Evolutionary conservation across 2,113 vertebrate genomes (phyloP), one percentile per base, ranked within the genome.

Genomic region (Synchiropus splendidus): DNA sequence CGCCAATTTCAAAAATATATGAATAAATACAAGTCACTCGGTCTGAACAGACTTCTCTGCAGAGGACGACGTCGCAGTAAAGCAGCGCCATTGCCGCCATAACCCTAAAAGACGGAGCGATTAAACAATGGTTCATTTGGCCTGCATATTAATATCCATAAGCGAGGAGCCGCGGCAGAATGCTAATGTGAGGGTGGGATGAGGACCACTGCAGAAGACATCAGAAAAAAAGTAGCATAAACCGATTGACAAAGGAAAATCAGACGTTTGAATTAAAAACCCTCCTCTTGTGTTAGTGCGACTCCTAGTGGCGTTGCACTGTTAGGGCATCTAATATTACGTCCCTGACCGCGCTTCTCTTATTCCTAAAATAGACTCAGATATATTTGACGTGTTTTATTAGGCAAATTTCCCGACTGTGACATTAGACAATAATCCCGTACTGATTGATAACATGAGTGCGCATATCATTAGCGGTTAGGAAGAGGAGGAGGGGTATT

Each of bases 131-230:
- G 61, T 67, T 58, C 53, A 51, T 48, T 49, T 17, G 27, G 40
- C 49, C 15, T 53, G 50, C 56, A 69, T 51, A 54, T 64, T 61
- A 6, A 61, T 56, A 57, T 43, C 18, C 59, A 44, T 42, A 32
- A 17, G 39, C 17, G 10, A 9, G 9, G 9, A 9, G 34, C 12
- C 15, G 16, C 16, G 40, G 4, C 35, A 36, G 45, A 18, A 48
- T 58, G 31, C 36, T 49, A 54, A 64, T 57, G 40, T 58, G 31
- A 36, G 43, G 17, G 31, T 17, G 30, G 18, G 37, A 17, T 35
- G 2, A 36, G 51, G 36, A 37, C 6, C 10, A 34, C 15, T 6
- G n/a, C 18, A 42, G 15, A 32, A 14, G 9, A 48, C 13, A 53
- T 49, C 10, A 39, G 44, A 18, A 44, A 10, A 51, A 48, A 54